Conservation (phyloP, 2,113 vertebrate species). For the Entelurus aequoreus region DNA sequence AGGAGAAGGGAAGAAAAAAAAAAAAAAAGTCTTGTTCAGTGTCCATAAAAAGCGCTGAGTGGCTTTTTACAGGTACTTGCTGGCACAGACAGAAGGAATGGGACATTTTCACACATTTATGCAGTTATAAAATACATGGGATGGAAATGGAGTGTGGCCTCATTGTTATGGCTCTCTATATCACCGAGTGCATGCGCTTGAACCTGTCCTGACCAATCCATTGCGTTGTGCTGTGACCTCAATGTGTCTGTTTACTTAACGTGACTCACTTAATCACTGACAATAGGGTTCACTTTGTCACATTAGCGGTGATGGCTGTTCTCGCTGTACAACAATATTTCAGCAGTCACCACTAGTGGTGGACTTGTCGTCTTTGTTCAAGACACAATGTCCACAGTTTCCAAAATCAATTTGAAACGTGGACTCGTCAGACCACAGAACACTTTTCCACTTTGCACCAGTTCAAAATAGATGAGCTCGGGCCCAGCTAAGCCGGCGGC, state of each 20-base stretch:
- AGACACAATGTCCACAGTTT: too few species aligned
- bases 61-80: constrained; percentile 10
- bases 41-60: constrained; percentile 23
- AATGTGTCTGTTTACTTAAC: constrained; percentile 15
- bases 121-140: constrained; percentile 10
- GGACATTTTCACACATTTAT: constrained; percentile 19
- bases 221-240: constrained; percentile 14
- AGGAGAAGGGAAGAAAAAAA: neutral
- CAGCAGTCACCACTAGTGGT: too few species aligned
- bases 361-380: too few species aligned
- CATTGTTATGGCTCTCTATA: neutral
- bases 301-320: neutral
- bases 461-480: too few species aligned
- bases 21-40: constrained; percentile 10
- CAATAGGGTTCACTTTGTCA: neutral
- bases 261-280: neutral
- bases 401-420: too few species aligned
- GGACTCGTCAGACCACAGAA: too few species aligned
- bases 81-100: neutral
- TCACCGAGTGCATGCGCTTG: constrained; percentile 22
- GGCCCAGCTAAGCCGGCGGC: too few species aligned
- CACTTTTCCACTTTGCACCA: too few species aligned
- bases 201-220: constrained; percentile 47
- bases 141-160: constrained; percentile 10
- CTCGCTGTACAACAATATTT: too few species aligned